Base-by-base conservation (phyloP, 2,797 vertebrate genomes). In the Myotis daubentonii region DNA sequence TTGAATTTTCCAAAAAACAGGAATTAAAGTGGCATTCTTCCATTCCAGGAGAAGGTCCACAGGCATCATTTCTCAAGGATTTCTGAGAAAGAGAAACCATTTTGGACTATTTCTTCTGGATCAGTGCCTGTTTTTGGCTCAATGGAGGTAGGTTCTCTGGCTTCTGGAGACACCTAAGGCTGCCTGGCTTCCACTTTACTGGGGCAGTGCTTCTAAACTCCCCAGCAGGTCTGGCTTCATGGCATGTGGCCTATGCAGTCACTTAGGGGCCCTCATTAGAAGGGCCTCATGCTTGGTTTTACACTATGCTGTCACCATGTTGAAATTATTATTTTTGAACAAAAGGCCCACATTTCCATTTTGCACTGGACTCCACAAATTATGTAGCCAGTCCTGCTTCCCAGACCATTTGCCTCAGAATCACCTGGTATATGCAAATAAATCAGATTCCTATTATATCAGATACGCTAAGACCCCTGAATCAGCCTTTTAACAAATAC, bases 261-360 rank as follows among this genome's bases (percentile, higher is more conserved):
- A 75, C 4, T 13, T 1, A 60, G 36, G 33, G 13, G 1, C n/a
- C 30, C 22, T 7, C 15, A 8, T 81, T 49, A 70, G 19, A 36
- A 72, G 10, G 41, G 20, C 20, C 11, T 76, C 2, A 2, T 28
- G 72, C 25, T 84, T 53, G 8, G 10, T 30, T 76, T 87, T 72
- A 23, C 13, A 23, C 2, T 38, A 13, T 71, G 3, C 44, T 88
- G 9, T 51, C 7, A 13, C 23, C 68, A 30, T 30, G 62, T 51
- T 78, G 78, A 90, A 87, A 89, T 95, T 51, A 16, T 66, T 76
- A 82, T 80, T 82, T 92, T 82, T 79, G 55, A 79, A 76, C 2
- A 86, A 19, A 4, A 20, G 5, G 3, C 8, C 19, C 2, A 5
- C 2, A 4, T 51, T 92, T 85, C 62, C 16, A 72, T 82, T 94